Percentiles rank a stretch among this genome's conserved stretches.
These are phyloP conservation scores for Clarias batrachus DNA, from an alignment of 2,113 vertebrate genomes.

Conservation along the genomic window DNA sequence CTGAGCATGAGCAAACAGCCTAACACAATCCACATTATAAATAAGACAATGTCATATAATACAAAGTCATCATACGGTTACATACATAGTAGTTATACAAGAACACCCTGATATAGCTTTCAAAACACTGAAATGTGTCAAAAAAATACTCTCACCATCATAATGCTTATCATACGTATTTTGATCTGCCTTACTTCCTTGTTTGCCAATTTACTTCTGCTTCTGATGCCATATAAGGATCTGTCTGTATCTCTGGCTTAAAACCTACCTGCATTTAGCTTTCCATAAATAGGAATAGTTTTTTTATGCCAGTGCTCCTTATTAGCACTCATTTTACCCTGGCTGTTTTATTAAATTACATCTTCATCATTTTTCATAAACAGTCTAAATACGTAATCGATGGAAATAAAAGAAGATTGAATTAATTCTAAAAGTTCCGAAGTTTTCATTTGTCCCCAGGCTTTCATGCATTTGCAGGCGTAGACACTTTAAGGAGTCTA, in stretches of 20 bases:
- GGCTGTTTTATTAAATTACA: neutral
- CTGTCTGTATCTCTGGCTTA: slow-evolving; percentile 33
- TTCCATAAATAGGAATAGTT: slow-evolving; percentile 65
- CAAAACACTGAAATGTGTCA: neutral
- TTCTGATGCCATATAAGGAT: slow-evolving; percentile 68
- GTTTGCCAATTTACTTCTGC: neutral
- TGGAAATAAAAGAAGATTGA: neutral
- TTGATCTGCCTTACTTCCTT: slow-evolving; percentile 16
- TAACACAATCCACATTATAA: neutral
- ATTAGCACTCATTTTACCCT: slow-evolving; percentile 54
- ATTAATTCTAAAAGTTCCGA: neutral
- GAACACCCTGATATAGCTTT: neutral
- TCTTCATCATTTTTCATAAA: neutral
- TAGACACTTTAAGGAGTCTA: neutral
- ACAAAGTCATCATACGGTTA: neutral
- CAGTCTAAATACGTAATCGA: neutral
- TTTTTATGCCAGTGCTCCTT: slow-evolving; percentile 30
- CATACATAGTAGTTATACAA: neutral
- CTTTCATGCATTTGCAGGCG: neutral
- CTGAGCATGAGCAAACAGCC: neutral
- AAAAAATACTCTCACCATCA: neutral
- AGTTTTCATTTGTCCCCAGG: neutral
- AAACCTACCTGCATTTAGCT: slow-evolving; percentile 53
- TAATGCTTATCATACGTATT: neutral
- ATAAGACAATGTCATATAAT: neutral